Evolutionary conservation across 1,140 invertebrate genomes (phyloP).

Genomic region (Drosophila nikananu): DNA sequence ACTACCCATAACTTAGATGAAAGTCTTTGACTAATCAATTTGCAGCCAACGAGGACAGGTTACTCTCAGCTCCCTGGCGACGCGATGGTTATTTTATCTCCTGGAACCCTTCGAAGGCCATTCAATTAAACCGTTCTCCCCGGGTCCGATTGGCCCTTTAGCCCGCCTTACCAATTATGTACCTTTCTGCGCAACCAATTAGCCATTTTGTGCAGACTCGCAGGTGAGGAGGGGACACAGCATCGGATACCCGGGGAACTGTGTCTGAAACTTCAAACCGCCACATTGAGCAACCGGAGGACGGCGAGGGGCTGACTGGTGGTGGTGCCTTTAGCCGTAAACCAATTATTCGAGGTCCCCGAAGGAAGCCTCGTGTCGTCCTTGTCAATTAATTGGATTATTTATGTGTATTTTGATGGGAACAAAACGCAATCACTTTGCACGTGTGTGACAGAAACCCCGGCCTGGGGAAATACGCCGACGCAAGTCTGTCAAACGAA

Average conservation of each 20-base stretch:
- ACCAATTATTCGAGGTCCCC: slow-evolving; percentile 66
- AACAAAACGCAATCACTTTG: slow-evolving; percentile 63
- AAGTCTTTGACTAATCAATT: neutral
- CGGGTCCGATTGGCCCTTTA: slow-evolving; percentile 53
- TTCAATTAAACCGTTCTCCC: slow-evolving; percentile 64
- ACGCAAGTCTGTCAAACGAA: slow-evolving; percentile 3
- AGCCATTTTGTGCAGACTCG: slow-evolving; percentile 55
- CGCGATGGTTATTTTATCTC: slow-evolving; percentile 15
- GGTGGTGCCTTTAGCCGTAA: slow-evolving; percentile 51
- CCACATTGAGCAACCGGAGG: slow-evolving; percentile 21
- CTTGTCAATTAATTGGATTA: slow-evolving; percentile 80
- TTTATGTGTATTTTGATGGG: slow-evolving; percentile 70
- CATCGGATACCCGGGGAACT: slow-evolving; percentile 26
- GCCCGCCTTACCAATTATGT: slow-evolving; percentile 65
- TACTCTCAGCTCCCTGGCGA: neutral
- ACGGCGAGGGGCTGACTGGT: slow-evolving; percentile 1
- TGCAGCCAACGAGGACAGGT: neutral
- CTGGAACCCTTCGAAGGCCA: slow-evolving; percentile 34
- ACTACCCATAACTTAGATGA: neutral
- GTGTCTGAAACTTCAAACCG: slow-evolving; percentile 69
- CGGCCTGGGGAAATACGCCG: slow-evolving; percentile 4
- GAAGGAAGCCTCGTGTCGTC: slow-evolving; percentile 61
- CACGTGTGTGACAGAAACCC: slow-evolving; percentile 39
- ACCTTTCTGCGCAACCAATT: slow-evolving; percentile 74
- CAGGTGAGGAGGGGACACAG: slow-evolving; percentile 1